Percentiles rank a stretch among this genome's conserved stretches.
Conservation (phyloP, 2,888 invertebrate species). For the Meiosimyza platycephala region DNA sequence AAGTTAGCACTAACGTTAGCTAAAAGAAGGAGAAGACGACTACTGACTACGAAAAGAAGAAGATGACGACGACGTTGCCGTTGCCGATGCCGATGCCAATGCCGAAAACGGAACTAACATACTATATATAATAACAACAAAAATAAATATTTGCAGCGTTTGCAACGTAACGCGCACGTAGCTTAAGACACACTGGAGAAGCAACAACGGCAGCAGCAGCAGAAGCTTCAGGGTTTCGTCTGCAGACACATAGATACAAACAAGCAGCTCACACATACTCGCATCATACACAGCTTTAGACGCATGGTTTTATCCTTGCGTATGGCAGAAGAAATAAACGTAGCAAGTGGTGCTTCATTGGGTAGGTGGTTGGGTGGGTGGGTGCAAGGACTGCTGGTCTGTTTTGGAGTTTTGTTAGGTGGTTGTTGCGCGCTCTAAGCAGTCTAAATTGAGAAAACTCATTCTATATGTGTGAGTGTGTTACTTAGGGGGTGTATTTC, state of each 20-base stretch:
- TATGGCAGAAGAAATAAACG: constrained; percentile 1
- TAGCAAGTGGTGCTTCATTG: not conserved
- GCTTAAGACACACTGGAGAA: constrained; percentile 61
- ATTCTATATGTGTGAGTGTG: not conserved
- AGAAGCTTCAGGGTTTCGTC: not conserved
- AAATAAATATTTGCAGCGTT: constrained; percentile 46
- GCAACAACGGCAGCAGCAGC: not conserved
- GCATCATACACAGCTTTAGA: not conserved
- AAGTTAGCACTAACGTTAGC: not conserved
- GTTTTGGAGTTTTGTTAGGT: not conserved
- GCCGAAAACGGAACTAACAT: constrained; percentile 11
- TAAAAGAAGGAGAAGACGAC: constrained; percentile 21
- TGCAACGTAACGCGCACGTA: constrained; percentile 55
- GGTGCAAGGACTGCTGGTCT: not conserved
- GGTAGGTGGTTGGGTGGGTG: constrained; percentile 1
- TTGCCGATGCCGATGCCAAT: constrained; percentile 15
- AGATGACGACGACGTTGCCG: constrained; percentile 16
- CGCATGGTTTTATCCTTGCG: constrained; percentile 14
- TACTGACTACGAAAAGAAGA: constrained; percentile 7
- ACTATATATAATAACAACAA: constrained; percentile 14
- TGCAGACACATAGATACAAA: constrained; percentile 46
- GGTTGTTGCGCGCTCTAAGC: constrained; percentile 6
- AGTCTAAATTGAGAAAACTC: not conserved
- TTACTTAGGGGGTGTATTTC: not conserved
- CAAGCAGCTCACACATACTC: constrained; percentile 29